These are phyloP conservation scores for Sisyra nigra DNA, from an alignment of 2,888 invertebrate species.

Conservation along the genomic window DNA sequence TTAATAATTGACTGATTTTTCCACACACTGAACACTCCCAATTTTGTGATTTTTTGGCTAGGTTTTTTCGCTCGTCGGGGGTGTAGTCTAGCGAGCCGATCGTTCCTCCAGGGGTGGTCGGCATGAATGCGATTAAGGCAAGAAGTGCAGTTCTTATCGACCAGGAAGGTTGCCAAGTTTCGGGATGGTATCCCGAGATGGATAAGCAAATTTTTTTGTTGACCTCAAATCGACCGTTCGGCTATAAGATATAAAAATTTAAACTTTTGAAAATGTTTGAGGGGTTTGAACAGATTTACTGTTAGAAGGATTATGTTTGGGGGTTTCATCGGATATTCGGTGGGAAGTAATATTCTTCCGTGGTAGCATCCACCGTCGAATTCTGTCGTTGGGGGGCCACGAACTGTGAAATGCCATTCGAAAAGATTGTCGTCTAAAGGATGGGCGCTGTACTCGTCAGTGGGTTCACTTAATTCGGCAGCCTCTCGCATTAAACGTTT, in stretches of 20 bases:
- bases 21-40: conserved; percentile 41
- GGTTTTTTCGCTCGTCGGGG: conserved; percentile 59
- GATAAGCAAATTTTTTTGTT: conserved; percentile 91
- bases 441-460: conserved; percentile 77
- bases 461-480: conserved; percentile 65
- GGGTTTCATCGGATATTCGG: conserved; percentile 95
- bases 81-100: conserved; percentile 84
- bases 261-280: not conserved
- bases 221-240: conserved; percentile 85
- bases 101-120: conserved; percentile 75
- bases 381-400: conserved; percentile 75
- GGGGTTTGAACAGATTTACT: conserved; percentile 29
- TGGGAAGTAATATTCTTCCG: conserved; percentile 77
- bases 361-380: conserved; percentile 87
- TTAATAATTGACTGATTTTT: conserved; percentile 6
- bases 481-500: conserved; percentile 90
- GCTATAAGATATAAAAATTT: too few relatives aligned
- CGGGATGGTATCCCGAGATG: conserved; percentile 93
- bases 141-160: conserved; percentile 84
- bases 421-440: conserved; percentile 91
- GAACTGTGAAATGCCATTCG: conserved; percentile 94
- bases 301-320: conserved; percentile 87
- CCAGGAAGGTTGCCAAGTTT: conserved; percentile 97
- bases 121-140: conserved; percentile 90
- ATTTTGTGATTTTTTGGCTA: conserved; percentile 56